These are phyloP conservation scores for Oryzias sinensis DNA, from an alignment of 2,797 vertebrate genomes.

Conservation along the genomic window DNA sequence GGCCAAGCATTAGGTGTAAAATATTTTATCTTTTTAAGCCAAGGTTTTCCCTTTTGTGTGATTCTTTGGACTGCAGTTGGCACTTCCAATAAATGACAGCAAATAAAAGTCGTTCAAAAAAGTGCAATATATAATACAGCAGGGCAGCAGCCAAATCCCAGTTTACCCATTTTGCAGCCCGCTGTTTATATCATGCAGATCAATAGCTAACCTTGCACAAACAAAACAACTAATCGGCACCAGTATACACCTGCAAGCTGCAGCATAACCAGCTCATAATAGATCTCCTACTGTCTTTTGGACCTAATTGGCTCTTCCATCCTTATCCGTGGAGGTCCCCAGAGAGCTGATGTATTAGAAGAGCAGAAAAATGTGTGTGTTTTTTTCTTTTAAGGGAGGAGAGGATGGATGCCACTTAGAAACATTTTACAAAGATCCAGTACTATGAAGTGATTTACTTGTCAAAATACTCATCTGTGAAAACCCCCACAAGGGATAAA, in stretches of 20 bases:
- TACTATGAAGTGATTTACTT: conserved; percentile 54
- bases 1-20: not conserved
- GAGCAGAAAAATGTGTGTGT: conserved; percentile 21
- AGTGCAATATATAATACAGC: not conserved
- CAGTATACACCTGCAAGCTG: conserved; percentile 33
- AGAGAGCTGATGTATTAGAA: conserved; percentile 46
- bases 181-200: conserved; percentile 1
- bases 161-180: conserved; percentile 4
- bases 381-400: conserved; percentile 25
- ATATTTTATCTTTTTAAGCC: conserved; percentile 17
- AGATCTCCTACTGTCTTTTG: conserved; percentile 48
- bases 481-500: conserved; percentile 1
- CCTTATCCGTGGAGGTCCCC: conserved; percentile 48
- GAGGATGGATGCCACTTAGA: conserved; percentile 38
- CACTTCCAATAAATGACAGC: conserved; percentile 2
- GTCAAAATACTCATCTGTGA: conserved; percentile 39
- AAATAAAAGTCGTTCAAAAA: conserved; percentile 2
- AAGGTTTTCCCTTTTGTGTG: not conserved
- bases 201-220: conserved; percentile 22
- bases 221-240: conserved; percentile 24
- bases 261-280: conserved; percentile 43
- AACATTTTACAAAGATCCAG: conserved; percentile 23
- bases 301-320: conserved; percentile 58
- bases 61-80: not conserved
- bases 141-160: not conserved